Percentiles rank a stretch among this genome's conserved stretches.
phyloP scores from a whole-genome alignment of 2,888 invertebrate genomes.

The Thelaira solivaga region DNA sequence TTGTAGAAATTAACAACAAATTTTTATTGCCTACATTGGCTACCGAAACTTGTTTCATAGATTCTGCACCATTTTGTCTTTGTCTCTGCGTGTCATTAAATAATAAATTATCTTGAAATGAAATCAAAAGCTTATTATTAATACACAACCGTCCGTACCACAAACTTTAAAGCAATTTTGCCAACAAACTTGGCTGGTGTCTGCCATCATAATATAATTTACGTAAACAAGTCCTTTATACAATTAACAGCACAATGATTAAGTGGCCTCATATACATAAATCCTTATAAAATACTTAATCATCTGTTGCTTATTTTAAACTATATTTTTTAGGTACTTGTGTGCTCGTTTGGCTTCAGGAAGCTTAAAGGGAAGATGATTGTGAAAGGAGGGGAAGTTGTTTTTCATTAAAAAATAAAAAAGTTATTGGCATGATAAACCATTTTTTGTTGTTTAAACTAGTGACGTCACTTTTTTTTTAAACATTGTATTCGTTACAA shows the following conservation, averaged over 20 bases:
- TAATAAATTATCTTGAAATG: constrained; percentile 41
- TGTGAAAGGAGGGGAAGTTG: not conserved
- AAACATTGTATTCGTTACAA: no score
- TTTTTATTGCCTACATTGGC: constrained; percentile 23
- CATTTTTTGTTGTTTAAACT: constrained; percentile 34
- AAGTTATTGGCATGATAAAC: constrained; percentile 54
- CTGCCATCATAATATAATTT: constrained; percentile 57
- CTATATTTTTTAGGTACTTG: not conserved
- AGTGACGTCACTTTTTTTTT: not conserved
- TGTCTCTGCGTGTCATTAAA: constrained; percentile 46
- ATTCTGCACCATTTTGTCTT: not conserved
- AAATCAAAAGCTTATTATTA: constrained; percentile 40
- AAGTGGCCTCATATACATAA: constrained; percentile 54
- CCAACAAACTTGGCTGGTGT: not conserved
- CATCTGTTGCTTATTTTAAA: constrained; percentile 24
- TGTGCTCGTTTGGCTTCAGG: not conserved
- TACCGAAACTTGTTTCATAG: constrained; percentile 28
- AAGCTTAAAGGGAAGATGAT: not conserved
- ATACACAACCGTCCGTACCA: not conserved
- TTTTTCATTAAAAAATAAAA: constrained; percentile 15
- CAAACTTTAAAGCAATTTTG: not conserved
- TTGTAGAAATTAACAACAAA: constrained; percentile 11
- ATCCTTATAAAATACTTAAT: constrained; percentile 53
- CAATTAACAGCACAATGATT: constrained; percentile 60
- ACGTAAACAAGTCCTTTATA: constrained; percentile 57